A percentile compares a stretch with the other conserved stretches of the same genome.
Evolutionary conservation across 35 echinoderm and acorn worm genomes (phyloP).

Genomic region (Apostichopus californicus): DNA sequence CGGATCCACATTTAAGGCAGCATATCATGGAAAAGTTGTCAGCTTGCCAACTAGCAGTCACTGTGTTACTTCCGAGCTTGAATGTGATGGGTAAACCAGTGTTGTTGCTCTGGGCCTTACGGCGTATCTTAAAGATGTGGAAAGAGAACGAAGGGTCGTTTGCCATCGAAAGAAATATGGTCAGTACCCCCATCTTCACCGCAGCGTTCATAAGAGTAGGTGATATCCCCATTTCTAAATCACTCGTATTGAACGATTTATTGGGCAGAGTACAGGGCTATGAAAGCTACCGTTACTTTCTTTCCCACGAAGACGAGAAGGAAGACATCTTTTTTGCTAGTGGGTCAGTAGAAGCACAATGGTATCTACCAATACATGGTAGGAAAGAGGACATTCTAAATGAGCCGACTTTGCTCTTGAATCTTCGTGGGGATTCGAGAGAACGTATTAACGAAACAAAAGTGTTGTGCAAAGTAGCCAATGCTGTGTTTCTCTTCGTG

Average conservation of each 20-base stretch:
- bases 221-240: conserved; percentile 17
- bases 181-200: not conserved
- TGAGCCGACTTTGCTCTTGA: not conserved
- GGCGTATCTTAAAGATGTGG: conserved; percentile 10
- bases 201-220: conserved; percentile 22
- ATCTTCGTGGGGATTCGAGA: not conserved
- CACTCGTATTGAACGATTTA: conserved; percentile 6
- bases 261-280: conserved; percentile 29
- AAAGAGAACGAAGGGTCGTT: not conserved
- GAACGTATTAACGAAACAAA: not conserved
- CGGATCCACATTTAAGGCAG: conserved; percentile 19
- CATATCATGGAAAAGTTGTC: not conserved
- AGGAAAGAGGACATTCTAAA: not conserved
- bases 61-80: not conserved
- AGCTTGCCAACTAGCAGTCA: conserved; percentile 15
- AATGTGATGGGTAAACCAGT: not conserved
- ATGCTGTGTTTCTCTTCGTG: not conserved
- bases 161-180: too few species aligned
- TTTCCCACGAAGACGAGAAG: not conserved
- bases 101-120: not conserved
- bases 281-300: not conserved
- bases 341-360: conserved; percentile 12
- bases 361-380: not conserved
- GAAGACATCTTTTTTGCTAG: not conserved
- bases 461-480: not conserved